phyloP scores from a whole-genome alignment of 2,797 vertebrate genomes.

The Holocentrus rufus region DNA sequence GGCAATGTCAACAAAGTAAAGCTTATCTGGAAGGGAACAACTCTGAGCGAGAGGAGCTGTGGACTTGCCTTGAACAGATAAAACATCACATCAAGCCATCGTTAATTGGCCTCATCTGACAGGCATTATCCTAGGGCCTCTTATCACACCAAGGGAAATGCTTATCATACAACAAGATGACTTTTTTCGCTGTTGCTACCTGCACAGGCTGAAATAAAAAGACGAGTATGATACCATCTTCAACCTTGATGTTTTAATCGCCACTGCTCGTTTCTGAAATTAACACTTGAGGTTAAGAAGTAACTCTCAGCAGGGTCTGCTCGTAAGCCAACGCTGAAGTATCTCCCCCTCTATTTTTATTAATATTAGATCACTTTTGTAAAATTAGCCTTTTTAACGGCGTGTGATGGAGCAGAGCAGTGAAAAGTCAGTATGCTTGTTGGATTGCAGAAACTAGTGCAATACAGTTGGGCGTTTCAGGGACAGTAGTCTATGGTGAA shows the following conservation, averaged over 20 bases:
- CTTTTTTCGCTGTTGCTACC: slow-evolving; percentile 54
- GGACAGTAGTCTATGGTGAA: slow-evolving; percentile 29
- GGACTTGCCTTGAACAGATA: slow-evolving; percentile 66
- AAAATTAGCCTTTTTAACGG: slow-evolving; percentile 21
- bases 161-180: slow-evolving; percentile 66
- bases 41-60: slow-evolving; percentile 45
- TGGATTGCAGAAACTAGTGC: slow-evolving; percentile 12
- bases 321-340: slow-evolving; percentile 5
- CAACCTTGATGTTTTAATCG: slow-evolving; percentile 72
- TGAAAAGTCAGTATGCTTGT: slow-evolving; percentile 14
- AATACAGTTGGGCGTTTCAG: slow-evolving; percentile 44
- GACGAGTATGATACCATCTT: slow-evolving; percentile 26
- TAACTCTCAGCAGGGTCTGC: slow-evolving; percentile 30
- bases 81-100: slow-evolving; percentile 66
- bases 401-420: slow-evolving; percentile 8
- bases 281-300: slow-evolving; percentile 51
- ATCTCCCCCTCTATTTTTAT: slow-evolving; percentile 8
- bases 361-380: slow-evolving; percentile 17
- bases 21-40: slow-evolving; percentile 63
- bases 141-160: slow-evolving; percentile 64
- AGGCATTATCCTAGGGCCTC: slow-evolving; percentile 63
- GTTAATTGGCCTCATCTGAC: slow-evolving; percentile 73
- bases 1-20: slow-evolving; percentile 75
- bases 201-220: slow-evolving; percentile 37
- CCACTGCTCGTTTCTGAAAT: slow-evolving; percentile 54